These are phyloP conservation scores for Sebastolobus altivelis DNA, from an alignment of 2,797 vertebrate species.

Conservation along the genomic window DNA sequence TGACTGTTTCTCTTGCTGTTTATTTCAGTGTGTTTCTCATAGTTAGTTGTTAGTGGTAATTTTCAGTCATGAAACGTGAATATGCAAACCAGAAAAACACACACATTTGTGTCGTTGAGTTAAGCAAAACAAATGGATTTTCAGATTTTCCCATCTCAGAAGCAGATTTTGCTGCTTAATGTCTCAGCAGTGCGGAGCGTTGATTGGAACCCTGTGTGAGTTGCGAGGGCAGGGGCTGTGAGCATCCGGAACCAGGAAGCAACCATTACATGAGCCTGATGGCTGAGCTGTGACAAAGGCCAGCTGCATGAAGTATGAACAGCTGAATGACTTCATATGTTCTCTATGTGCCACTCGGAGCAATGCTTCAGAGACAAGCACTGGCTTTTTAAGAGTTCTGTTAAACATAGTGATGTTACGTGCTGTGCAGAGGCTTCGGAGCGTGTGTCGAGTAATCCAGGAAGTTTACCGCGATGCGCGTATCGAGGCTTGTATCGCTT, in stretches of 20 bases:
- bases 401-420: background rate
- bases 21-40: background rate
- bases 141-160: too few relatives aligned
- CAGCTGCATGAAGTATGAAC: slow-evolving; percentile 14
- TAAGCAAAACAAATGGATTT: too few relatives aligned
- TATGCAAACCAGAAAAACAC: too few relatives aligned
- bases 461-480: too few relatives aligned
- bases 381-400: slow-evolving; percentile 9
- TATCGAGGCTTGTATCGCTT: too few relatives aligned
- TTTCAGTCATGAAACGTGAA: too few relatives aligned
- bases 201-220: slow-evolving; percentile 1
- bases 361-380: slow-evolving; percentile 3
- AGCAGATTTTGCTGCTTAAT: background rate
- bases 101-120: too few relatives aligned
- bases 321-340: slow-evolving; percentile 51
- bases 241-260: too few relatives aligned
- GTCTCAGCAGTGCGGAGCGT: background rate
- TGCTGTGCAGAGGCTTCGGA: too few relatives aligned
- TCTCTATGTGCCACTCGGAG: slow-evolving; percentile 1
- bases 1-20: background rate
- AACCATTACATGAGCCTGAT: too few relatives aligned
- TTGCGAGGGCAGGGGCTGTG: background rate
- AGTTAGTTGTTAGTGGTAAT: too few relatives aligned
- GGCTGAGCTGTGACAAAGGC: slow-evolving; percentile 13
- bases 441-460: too few relatives aligned